These are phyloP conservation scores for Norana najaformis DNA, from an alignment of 2,888 invertebrate genomes.

Conservation along the genomic window DNA sequence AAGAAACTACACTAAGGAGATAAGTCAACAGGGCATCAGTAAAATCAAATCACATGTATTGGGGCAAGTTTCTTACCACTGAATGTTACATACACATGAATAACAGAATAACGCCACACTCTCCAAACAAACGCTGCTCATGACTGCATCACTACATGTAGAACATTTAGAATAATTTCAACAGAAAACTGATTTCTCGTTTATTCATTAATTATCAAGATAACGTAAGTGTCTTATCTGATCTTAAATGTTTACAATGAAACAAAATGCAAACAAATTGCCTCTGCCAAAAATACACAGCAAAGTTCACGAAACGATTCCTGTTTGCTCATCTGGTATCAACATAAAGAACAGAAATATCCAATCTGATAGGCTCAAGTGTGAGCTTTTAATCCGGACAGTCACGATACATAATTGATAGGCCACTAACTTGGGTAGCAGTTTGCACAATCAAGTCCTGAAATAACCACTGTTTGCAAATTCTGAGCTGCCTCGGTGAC, in stretches of 20 bases:
- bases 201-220: background rate
- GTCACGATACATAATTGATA: too few relatives aligned
- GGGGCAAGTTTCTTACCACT: background rate
- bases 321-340: background rate
- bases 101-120: background rate
- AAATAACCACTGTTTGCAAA: too few relatives aligned
- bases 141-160: background rate
- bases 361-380: background rate
- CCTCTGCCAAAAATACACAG: background rate
- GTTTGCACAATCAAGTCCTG: too few relatives aligned
- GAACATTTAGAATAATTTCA: background rate
- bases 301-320: background rate
- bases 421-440: too few relatives aligned
- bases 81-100: background rate
- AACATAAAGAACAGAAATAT: background rate
- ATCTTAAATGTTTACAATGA: background rate
- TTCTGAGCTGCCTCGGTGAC: too few relatives aligned
- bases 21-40: background rate
- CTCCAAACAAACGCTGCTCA: background rate
- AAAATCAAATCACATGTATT: background rate
- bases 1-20: background rate
- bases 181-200: background rate
- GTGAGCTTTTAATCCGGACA: background rate
- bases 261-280: too few relatives aligned
- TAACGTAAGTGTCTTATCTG: background rate